Conservation (phyloP, 2,888 invertebrate genomes). For the Tachystola acroxantha region DNA sequence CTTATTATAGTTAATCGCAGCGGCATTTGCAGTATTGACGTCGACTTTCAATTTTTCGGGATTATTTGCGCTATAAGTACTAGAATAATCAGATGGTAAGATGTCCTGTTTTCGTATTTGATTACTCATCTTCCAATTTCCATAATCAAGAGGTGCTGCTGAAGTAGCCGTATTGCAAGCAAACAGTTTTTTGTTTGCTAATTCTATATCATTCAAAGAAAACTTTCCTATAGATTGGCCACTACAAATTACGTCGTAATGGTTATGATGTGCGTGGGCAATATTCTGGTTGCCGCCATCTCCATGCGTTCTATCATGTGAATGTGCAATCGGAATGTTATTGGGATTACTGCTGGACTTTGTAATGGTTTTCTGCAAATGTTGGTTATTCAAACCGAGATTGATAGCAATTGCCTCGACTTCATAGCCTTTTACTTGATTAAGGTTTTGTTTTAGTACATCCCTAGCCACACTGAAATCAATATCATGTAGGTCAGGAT, state of each 20-base stretch:
- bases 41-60: slow-evolving; percentile 53
- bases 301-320: slow-evolving; percentile 42
- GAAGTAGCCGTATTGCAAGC: slow-evolving; percentile 44
- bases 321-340: slow-evolving; percentile 33
- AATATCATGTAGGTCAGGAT: slow-evolving; percentile 36
- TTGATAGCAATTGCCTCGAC: slow-evolving; percentile 65
- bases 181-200: slow-evolving; percentile 65
- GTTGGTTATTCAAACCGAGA: slow-evolving; percentile 57
- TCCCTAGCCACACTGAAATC: slow-evolving; percentile 40
- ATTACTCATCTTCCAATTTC: slow-evolving; percentile 61
- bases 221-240: slow-evolving; percentile 49
- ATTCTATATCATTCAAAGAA: slow-evolving; percentile 63
- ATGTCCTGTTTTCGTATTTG: slow-evolving; percentile 57
- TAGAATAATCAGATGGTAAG: slow-evolving; percentile 58
- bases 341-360: slow-evolving; percentile 36
- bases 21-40: slow-evolving; percentile 31
- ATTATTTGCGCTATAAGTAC: slow-evolving; percentile 41
- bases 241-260: slow-evolving; percentile 48
- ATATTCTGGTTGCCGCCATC: slow-evolving; percentile 46
- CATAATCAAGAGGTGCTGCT: slow-evolving; percentile 53
- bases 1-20: slow-evolving; percentile 56
- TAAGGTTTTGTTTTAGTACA: slow-evolving; percentile 34
- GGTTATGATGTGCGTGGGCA: slow-evolving; percentile 58
- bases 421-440: slow-evolving; percentile 54
- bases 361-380: slow-evolving; percentile 39